These are phyloP conservation scores for Heliothis virescens DNA, from an alignment of 1,140 invertebrate genomes.

Conservation along the genomic window DNA sequence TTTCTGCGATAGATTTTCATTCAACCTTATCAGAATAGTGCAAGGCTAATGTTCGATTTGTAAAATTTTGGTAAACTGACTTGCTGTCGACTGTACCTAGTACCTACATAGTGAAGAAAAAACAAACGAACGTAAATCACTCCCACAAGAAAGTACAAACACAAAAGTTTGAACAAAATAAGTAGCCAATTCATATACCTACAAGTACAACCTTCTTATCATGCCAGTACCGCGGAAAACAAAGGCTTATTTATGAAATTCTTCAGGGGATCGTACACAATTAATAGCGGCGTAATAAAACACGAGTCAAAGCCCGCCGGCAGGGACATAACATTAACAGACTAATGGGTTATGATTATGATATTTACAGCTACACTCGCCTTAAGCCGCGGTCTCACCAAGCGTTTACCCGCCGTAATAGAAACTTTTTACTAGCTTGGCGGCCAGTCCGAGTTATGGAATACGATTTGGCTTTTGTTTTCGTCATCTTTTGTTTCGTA, in stretches of 20 bases:
- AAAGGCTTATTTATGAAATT: slow-evolving; percentile 61
- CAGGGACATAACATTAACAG: slow-evolving; percentile 78
- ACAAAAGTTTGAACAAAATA: neutral
- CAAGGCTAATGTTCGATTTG: too few species aligned
- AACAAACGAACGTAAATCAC: neutral
- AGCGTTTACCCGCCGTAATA: slow-evolving; percentile 24
- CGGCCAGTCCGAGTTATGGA: slow-evolving; percentile 9
- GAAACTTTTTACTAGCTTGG: slow-evolving; percentile 28
- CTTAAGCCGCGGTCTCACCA: slow-evolving; percentile 68
- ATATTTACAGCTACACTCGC: slow-evolving; percentile 81
- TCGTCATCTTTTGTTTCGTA: neutral
- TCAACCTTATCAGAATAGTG: too few species aligned
- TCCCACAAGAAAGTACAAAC: neutral
- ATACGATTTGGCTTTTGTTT: neutral
- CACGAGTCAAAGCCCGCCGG: slow-evolving; percentile 74
- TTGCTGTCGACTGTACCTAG: too few species aligned
- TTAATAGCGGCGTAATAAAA: slow-evolving; percentile 77
- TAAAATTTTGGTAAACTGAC: too few species aligned
- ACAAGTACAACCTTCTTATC: neutral
- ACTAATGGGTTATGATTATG: slow-evolving; percentile 84
- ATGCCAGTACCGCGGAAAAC: slow-evolving; percentile 46
- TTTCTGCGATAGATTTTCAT: too few species aligned
- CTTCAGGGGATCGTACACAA: slow-evolving; percentile 68
- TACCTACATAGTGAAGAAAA: neutral
- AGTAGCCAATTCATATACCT: neutral